A percentile compares a stretch with the other conserved stretches of the same genome.
These are phyloP conservation scores for Teleogryllus occipitalis DNA, from an alignment of 1,140 invertebrate species.

Conservation along the genomic window DNA sequence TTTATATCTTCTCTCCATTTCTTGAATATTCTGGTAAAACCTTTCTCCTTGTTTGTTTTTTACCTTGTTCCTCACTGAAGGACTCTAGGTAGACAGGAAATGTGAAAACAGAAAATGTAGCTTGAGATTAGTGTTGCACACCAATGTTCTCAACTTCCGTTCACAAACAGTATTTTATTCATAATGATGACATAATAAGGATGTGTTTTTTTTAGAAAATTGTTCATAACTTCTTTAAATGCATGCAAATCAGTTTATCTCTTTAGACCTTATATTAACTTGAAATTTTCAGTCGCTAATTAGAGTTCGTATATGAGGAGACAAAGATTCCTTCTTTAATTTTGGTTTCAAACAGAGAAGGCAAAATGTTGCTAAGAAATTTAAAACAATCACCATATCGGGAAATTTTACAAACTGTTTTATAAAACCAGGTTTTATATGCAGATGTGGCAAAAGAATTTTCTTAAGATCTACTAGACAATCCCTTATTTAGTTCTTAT, in stretches of 20 bases:
- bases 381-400: constrained; percentile 6
- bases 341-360: background rate
- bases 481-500: background rate
- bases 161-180: background rate
- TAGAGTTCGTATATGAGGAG: background rate
- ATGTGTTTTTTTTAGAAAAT: background rate
- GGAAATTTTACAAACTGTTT: constrained; percentile 9
- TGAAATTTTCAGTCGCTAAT: too few relatives aligned
- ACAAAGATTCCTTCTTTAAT: constrained; percentile 13
- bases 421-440: constrained; percentile 8
- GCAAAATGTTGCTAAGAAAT: background rate
- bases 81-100: background rate
- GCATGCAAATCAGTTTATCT: background rate
- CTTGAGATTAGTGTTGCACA: background rate
- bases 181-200: background rate
- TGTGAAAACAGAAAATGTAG: background rate
- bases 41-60: too few relatives aligned
- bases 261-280: background rate
- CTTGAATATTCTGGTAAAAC: constrained; percentile 1
- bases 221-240: constrained; percentile 11
- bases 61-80: background rate
- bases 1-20: background rate
- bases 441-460: constrained; percentile 1
- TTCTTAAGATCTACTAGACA: constrained; percentile 5
- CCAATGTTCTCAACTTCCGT: background rate